Percentiles rank a stretch among this genome's conserved stretches.
These are phyloP conservation scores for Macaria notata DNA, from an alignment of 2,888 invertebrate species.

Conservation along the genomic window DNA sequence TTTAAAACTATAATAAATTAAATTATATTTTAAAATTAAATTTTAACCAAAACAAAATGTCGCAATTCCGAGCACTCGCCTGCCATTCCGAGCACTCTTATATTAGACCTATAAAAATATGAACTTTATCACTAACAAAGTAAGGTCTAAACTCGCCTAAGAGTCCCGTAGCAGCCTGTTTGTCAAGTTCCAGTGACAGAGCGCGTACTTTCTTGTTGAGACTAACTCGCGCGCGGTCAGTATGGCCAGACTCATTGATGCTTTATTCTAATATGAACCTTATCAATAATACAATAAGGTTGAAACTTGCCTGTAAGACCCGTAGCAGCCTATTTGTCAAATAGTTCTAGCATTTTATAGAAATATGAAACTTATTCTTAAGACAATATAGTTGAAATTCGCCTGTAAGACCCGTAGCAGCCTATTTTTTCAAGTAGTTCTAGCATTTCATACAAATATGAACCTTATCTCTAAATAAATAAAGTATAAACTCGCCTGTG, in stretches of 20 bases:
- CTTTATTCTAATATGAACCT: slow-evolving; percentile 62
- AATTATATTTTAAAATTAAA: background rate
- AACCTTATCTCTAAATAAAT: too few relatives aligned
- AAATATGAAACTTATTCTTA: too few relatives aligned
- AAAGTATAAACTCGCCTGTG: background rate
- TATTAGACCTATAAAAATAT: too few relatives aligned
- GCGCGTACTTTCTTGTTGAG: slow-evolving; percentile 82
- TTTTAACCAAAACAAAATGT: too few relatives aligned
- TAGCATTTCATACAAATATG: too few relatives aligned
- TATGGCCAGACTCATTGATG: slow-evolving; percentile 73
- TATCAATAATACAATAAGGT: background rate
- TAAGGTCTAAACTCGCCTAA: too few relatives aligned
- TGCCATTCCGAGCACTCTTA: too few relatives aligned
- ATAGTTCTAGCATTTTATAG: too few relatives aligned
- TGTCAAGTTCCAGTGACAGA: background rate
- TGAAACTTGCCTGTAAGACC: background rate
- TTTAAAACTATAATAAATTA: background rate
- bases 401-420: background rate
- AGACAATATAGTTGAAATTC: background rate
- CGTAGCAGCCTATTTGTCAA: background rate
- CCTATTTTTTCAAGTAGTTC: too few relatives aligned
- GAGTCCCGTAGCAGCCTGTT: background rate
- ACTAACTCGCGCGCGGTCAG: slow-evolving; percentile 41
- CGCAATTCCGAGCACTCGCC: too few relatives aligned
- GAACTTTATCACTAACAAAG: too few relatives aligned